These are phyloP conservation scores for Uria lomvia DNA, from an alignment of 2,113 vertebrate genomes.

Conservation along the genomic window DNA sequence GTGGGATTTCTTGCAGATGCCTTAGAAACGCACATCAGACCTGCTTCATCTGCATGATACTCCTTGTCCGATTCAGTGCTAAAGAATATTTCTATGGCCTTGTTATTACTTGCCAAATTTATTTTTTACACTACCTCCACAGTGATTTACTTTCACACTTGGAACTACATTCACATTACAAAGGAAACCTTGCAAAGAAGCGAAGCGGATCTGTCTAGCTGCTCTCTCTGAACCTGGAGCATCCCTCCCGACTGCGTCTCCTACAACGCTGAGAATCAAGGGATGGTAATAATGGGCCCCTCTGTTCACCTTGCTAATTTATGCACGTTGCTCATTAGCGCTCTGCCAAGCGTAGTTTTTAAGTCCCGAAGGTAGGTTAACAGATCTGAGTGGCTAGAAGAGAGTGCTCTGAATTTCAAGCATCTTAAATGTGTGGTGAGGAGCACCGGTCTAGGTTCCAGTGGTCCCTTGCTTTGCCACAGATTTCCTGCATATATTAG, in stretches of 20 bases:
- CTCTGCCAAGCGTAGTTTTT: not conserved
- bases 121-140: not conserved
- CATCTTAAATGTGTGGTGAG: not conserved
- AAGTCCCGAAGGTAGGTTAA: not conserved
- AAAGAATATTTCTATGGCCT: not conserved
- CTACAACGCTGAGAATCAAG: not conserved
- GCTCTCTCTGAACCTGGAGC: not conserved
- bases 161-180: not conserved
- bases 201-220: not conserved
- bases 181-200: not conserved
- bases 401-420: conserved; percentile 17
- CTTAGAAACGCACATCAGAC: not conserved
- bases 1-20: not conserved
- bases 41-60: not conserved
- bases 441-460: not conserved
- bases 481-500: not conserved
- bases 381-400: not conserved
- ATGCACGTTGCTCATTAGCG: not conserved
- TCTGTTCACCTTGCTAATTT: conserved; percentile 30
- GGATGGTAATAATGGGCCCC: not conserved
- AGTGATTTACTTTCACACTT: not conserved
- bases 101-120: not conserved
- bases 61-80: not conserved
- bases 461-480: not conserved
- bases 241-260: not conserved